These are phyloP conservation scores for Venustaconcha ellipsiformis DNA, from an alignment of 1,140 invertebrate genomes.

Conservation along the genomic window DNA sequence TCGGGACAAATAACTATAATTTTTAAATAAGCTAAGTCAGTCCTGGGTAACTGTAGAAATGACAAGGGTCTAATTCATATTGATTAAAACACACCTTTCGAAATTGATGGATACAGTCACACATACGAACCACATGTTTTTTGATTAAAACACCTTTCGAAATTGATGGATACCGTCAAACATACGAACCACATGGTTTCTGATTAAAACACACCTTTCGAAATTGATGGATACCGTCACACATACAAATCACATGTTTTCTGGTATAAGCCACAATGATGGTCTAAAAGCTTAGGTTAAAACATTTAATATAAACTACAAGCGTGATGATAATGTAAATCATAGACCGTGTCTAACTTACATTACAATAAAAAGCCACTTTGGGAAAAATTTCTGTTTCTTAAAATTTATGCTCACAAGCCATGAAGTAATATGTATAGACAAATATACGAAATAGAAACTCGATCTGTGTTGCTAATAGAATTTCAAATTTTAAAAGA, in stretches of 20 bases:
- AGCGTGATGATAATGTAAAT: constrained; percentile 46
- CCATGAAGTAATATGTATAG: constrained; percentile 16
- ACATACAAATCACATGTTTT: constrained; percentile 34
- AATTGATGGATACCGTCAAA: too few relatives aligned
- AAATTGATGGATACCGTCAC: constrained; percentile 69
- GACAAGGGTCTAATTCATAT: constrained; percentile 48
- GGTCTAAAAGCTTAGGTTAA: constrained; percentile 56
- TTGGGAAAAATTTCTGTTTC: constrained; percentile 6
- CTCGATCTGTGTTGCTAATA: neutral
- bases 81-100: constrained; percentile 26
- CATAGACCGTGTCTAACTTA: constrained; percentile 18
- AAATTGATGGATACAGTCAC: constrained; percentile 48
- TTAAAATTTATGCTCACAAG: constrained; percentile 1
- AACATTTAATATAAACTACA: constrained; percentile 50
- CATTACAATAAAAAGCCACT: constrained; percentile 8
- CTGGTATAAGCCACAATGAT: constrained; percentile 68
- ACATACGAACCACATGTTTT: too few relatives aligned
- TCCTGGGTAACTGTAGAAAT: constrained; percentile 52
- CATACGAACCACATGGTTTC: too few relatives aligned
- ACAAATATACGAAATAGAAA: constrained; percentile 4
- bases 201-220: too few relatives aligned
- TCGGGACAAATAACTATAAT: constrained; percentile 35
- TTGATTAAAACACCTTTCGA: too few relatives aligned
- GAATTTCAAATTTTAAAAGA: neutral
- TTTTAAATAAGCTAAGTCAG: constrained; percentile 47